A percentile compares a stretch with the other conserved stretches of the same genome.
Evolutionary conservation across 2,797 vertebrate genomes (phyloP).

Genomic region (Oceanodroma leucorhoa): DNA sequence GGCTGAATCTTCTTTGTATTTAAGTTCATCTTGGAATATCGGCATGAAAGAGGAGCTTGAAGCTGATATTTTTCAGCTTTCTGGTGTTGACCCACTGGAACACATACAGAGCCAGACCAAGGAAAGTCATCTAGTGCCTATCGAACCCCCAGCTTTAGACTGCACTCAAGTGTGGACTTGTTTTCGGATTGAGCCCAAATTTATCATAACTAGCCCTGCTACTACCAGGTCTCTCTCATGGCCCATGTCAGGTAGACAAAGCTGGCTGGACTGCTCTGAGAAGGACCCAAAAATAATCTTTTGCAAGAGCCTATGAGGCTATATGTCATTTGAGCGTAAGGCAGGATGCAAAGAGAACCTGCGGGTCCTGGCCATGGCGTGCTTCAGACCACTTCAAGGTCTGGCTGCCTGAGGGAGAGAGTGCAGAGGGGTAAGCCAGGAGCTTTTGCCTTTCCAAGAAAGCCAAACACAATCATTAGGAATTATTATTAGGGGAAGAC

Average conservation of each 20-base stretch:
- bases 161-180: rapidly evolving
- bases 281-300: not conserved
- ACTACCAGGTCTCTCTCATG: not conserved
- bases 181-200: not conserved
- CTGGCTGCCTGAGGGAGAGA: not conserved
- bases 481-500: not conserved
- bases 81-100: not conserved
- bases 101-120: not conserved
- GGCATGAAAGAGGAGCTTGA: not conserved
- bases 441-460: not conserved
- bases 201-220: not conserved
- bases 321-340: not conserved
- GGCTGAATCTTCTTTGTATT: not conserved
- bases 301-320: not conserved
- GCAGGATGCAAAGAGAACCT: not conserved
- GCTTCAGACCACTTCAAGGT: not conserved
- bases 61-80: not conserved
- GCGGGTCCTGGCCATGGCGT: not conserved
- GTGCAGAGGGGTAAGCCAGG: not conserved
- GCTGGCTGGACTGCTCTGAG: not conserved
- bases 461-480: not conserved
- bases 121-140: not conserved
- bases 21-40: not conserved
- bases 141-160: not conserved
- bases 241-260: not conserved